phyloP scores from a whole-genome alignment of 2,888 invertebrate species.

The Melanostoma scalare region DNA sequence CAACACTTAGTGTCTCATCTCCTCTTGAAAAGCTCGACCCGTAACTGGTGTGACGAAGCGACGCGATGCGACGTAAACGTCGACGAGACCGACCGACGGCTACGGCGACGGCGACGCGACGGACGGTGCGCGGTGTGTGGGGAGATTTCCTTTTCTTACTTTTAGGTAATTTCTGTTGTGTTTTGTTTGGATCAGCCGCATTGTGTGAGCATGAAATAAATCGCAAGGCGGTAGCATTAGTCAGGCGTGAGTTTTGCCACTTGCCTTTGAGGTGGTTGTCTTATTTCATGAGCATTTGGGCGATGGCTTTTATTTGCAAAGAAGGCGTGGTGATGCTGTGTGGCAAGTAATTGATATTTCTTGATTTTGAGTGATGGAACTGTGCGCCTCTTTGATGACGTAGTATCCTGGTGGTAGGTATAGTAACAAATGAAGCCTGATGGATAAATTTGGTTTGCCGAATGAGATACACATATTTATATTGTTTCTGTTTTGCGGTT shows the following conservation, averaged over 20 bases:
- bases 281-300: constrained; percentile 28
- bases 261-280: constrained; percentile 48
- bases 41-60: not conserved
- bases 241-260: constrained; percentile 72
- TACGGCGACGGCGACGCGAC: not conserved
- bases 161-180: constrained; percentile 26
- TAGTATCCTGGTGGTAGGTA: constrained; percentile 3
- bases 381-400: constrained; percentile 49
- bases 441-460: constrained; percentile 55
- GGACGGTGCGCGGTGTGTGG: not conserved
- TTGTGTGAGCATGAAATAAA: constrained; percentile 52
- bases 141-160: constrained; percentile 49
- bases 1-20: constrained; percentile 70
- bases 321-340: constrained; percentile 64
- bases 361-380: constrained; percentile 57
- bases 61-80: constrained; percentile 8
- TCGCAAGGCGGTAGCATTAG: constrained; percentile 72
- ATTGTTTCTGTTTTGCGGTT: not conserved
- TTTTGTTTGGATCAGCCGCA: constrained; percentile 24
- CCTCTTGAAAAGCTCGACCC: not conserved
- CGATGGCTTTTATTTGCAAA: constrained; percentile 59
- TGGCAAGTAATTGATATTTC: constrained; percentile 71
- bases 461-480: constrained; percentile 3
- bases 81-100: not conserved
- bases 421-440: constrained; percentile 42